Conservation (phyloP, 2,888 invertebrate genomes). For the Hyalella azteca region DNA sequence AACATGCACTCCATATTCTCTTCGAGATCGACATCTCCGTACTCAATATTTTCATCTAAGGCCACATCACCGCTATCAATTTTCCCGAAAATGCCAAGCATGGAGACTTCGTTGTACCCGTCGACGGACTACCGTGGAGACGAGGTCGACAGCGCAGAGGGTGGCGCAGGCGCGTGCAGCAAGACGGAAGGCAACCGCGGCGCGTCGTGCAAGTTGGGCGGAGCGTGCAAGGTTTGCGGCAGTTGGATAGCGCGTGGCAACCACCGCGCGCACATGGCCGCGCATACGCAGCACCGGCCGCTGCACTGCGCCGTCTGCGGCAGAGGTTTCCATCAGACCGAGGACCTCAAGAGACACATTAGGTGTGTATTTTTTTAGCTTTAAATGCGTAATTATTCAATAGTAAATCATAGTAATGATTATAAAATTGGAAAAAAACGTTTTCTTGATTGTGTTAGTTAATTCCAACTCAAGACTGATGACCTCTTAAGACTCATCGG, state of each 20-base stretch:
- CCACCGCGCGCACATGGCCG: slow-evolving; percentile 56
- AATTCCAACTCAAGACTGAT: too few relatives aligned
- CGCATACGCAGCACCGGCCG: slow-evolving; percentile 55
- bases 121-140: not conserved
- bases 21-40: slow-evolving; percentile 3
- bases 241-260: slow-evolving; percentile 53
- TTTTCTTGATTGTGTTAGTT: too few relatives aligned
- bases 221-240: slow-evolving; percentile 50
- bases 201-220: not conserved
- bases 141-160: not conserved
- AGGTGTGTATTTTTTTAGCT: too few relatives aligned
- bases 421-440: too few relatives aligned
- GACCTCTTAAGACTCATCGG: too few relatives aligned
- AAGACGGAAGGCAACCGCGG: not conserved
- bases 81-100: not conserved
- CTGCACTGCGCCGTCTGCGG: slow-evolving; percentile 57
- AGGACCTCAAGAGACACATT: slow-evolving; percentile 57
- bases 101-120: not conserved
- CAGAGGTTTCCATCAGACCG: slow-evolving; percentile 57
- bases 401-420: too few relatives aligned
- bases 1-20: slow-evolving; percentile 36
- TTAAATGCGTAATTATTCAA: too few relatives aligned
- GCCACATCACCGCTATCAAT: slow-evolving; percentile 17
- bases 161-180: not conserved
- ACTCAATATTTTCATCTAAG: slow-evolving; percentile 25